These are phyloP conservation scores for Drosophila peninsularis DNA, from an alignment of 2,888 invertebrate species.

Conservation along the genomic window DNA sequence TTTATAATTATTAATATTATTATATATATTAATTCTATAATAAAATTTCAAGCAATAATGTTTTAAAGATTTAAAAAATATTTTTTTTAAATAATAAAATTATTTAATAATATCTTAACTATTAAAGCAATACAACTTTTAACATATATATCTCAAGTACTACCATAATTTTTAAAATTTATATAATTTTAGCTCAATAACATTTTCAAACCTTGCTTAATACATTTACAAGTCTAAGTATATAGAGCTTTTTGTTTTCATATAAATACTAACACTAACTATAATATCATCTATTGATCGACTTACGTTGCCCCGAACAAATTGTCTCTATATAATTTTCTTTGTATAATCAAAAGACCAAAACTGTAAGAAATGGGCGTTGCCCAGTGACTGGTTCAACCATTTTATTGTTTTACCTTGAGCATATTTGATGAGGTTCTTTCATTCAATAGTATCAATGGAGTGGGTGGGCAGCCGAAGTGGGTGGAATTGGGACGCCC, in stretches of 20 bases:
- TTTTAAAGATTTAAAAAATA: too few relatives aligned
- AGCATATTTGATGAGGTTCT: conserved; percentile 61
- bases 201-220: too few relatives aligned
- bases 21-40: too few relatives aligned
- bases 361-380: conserved; percentile 56
- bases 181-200: too few relatives aligned
- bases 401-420: conserved; percentile 69
- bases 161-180: too few relatives aligned
- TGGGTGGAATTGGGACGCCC: conserved; percentile 3
- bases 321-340: conserved; percentile 20
- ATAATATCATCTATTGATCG: conserved; percentile 35
- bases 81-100: too few relatives aligned
- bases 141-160: too few relatives aligned
- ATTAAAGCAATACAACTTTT: too few relatives aligned
- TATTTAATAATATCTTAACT: too few relatives aligned
- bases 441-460: conserved; percentile 61
- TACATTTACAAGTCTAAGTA: background rate
- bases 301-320: conserved; percentile 6
- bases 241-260: background rate
- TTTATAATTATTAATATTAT: too few relatives aligned
- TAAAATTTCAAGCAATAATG: too few relatives aligned
- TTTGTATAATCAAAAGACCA: conserved; percentile 39
- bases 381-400: conserved; percentile 25
- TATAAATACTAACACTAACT: background rate
- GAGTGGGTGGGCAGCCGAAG: conserved; percentile 10